phyloP scores from a whole-genome alignment of 2,113 vertebrate species.

The Nanorana parkeri region DNA sequence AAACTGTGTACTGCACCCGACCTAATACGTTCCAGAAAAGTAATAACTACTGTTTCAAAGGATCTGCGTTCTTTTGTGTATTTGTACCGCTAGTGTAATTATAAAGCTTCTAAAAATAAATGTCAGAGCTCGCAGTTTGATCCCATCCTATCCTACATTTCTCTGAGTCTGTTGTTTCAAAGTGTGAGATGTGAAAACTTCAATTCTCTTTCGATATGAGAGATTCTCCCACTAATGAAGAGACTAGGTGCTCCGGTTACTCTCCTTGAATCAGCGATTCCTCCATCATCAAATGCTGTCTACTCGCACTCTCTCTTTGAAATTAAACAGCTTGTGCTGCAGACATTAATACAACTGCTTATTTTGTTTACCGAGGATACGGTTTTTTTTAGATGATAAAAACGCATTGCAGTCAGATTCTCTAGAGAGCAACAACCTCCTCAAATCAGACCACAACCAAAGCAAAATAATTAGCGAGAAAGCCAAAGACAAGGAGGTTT shows the following conservation, averaged over 20 bases:
- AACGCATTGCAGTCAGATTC: constrained; percentile 49
- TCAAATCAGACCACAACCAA: constrained; percentile 45
- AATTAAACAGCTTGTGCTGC: constrained; percentile 29
- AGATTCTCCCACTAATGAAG: constrained; percentile 25
- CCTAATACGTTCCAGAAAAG: constrained; percentile 7
- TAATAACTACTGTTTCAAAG: neutral
- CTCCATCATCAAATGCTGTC: constrained; percentile 26
- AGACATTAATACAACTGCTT: constrained; percentile 41
- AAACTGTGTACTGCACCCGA: constrained; percentile 1
- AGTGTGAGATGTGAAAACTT: constrained; percentile 3
- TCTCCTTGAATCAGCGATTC: neutral
- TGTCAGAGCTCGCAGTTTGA: constrained; percentile 2
- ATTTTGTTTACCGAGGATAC: constrained; percentile 46
- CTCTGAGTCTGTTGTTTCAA: neutral
- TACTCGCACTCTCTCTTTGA: constrained; percentile 13
- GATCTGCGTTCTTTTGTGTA: neutral
- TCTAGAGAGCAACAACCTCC: constrained; percentile 32
- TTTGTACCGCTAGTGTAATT: neutral
- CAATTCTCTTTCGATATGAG: neutral
- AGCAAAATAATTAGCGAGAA: constrained; percentile 40
- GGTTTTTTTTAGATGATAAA: constrained; percentile 49
- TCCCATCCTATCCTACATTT: neutral
- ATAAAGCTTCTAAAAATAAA: constrained; percentile 31
- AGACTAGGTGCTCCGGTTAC: neutral
- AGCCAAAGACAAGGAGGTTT: constrained; percentile 19